Evolutionary conservation across 2,888 invertebrate genomes (phyloP), one percentile per base, ranked within the genome.

Genomic region (Linnaemya tessellans): DNA sequence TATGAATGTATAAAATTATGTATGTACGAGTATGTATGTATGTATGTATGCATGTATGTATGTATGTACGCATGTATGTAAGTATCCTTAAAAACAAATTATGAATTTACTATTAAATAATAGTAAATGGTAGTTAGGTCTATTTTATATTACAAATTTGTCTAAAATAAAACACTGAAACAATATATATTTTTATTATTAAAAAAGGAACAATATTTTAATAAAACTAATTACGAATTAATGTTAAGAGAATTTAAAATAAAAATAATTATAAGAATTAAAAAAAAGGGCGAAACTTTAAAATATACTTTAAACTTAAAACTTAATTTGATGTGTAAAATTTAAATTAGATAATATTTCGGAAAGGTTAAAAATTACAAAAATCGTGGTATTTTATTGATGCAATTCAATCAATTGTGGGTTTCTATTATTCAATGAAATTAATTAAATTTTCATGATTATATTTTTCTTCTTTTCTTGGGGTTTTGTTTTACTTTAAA

Each of bases 321-420:
- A 9, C 15, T 65, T 67, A 11, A 49, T 30, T n/a, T n/a, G n/a
- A n/a, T 30, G 2, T 18, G 43, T 73, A 43, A 25, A 30, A 10
- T 35, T 51, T 35, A 64, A 56, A 80, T 22, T 41, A 74, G 30
- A 80, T 67, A 41, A 81, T 65, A 83, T 87, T 89, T 89, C 89
- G 89, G 90, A 89, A 90, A 90, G 92, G 91, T 89, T 90, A 90
- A 91, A 90, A 87, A 88, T 87, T 79, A 86, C 35, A 60, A 77
- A 87, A 60, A 77, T 86, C 81, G 81, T 30, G 2, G 5, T 80
- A 67, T 80, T 62, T 87, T 64, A 35, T 58, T 46, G 8, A 0
- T 77, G 30, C 46, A 49, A 60, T 78, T 79, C 51, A 84, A 49
- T 80, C 46, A 82, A 49, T 77, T 75, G 77, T 87, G 68, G 49